These are phyloP conservation scores for Sicus ferrugineus DNA, from an alignment of 2,888 invertebrate species.

Conservation along the genomic window DNA sequence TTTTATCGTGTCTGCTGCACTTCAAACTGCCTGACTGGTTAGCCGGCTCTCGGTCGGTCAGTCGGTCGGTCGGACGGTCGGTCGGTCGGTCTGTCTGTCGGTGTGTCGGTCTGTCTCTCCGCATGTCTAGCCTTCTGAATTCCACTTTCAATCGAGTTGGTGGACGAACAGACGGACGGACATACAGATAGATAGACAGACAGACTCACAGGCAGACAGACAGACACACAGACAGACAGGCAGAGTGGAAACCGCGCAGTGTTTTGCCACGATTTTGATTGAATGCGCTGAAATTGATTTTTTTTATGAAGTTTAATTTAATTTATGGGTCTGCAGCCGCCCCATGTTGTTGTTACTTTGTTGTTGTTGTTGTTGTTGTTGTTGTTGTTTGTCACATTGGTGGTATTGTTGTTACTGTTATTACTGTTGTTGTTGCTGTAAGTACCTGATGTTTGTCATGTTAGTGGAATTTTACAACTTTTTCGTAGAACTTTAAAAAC, in stretches of 20 bases:
- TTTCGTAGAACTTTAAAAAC: background rate
- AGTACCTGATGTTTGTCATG: background rate
- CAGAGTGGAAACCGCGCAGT: background rate
- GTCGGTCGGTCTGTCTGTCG: background rate
- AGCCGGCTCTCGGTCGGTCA: background rate
- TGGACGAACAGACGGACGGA: no score
- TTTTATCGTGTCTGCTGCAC: background rate
- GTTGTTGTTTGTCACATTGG: background rate
- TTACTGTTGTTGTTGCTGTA: background rate
- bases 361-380: constrained; percentile 2
- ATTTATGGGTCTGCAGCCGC: background rate
- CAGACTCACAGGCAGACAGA: no score
- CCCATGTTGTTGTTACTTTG: background rate
- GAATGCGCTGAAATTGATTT: constrained; percentile 5
- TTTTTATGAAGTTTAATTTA: background rate
- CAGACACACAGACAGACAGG: no score
- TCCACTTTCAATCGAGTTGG: background rate
- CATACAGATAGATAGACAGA: no score
- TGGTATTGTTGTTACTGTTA: background rate
- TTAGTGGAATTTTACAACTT: constrained; percentile 3
- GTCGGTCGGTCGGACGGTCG: no score
- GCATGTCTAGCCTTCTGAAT: background rate
- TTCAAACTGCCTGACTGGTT: background rate
- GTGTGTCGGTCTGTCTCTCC: constrained; percentile 3
- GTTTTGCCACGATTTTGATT: background rate